A percentile compares a stretch with the other conserved stretches of the same genome.
These are phyloP conservation scores for Brenthis daphne DNA, from an alignment of 2,888 invertebrate species.

Conservation along the genomic window DNA sequence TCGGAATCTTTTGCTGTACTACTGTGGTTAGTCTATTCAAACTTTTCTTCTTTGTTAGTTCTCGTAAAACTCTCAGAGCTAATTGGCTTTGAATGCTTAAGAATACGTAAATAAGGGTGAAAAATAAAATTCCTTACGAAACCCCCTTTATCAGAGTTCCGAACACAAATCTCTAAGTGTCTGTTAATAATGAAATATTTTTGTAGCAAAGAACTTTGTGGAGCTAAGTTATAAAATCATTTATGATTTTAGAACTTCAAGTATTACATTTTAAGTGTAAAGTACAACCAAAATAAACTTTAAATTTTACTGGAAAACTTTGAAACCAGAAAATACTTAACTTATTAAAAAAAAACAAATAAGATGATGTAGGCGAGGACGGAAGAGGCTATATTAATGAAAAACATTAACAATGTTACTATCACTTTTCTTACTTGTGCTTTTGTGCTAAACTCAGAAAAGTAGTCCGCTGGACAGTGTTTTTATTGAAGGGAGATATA, in stretches of 20 bases:
- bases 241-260: not conserved
- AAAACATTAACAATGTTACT: too few relatives aligned
- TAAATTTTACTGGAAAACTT: too few relatives aligned
- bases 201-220: constrained; percentile 19
- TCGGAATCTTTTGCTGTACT: constrained; percentile 63
- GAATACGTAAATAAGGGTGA: constrained; percentile 41
- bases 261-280: not conserved
- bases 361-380: too few relatives aligned
- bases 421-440: too few relatives aligned
- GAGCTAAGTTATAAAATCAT: constrained; percentile 4
- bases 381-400: too few relatives aligned
- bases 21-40: constrained; percentile 63
- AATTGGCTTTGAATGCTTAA: constrained; percentile 54
- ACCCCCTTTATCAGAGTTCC: constrained; percentile 30
- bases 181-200: constrained; percentile 26
- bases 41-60: constrained; percentile 61
- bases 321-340: too few relatives aligned
- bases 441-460: too few relatives aligned
- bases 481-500: too few relatives aligned
- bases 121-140: constrained; percentile 34
- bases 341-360: too few relatives aligned
- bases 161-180: constrained; percentile 32
- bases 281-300: not conserved
- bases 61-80: constrained; percentile 53
- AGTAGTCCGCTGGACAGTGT: too few relatives aligned